A percentile compares a stretch with the other conserved stretches of the same genome.
Conservation (phyloP, 2,888 invertebrate genomes). For the Sepiola atlantica region DNA sequence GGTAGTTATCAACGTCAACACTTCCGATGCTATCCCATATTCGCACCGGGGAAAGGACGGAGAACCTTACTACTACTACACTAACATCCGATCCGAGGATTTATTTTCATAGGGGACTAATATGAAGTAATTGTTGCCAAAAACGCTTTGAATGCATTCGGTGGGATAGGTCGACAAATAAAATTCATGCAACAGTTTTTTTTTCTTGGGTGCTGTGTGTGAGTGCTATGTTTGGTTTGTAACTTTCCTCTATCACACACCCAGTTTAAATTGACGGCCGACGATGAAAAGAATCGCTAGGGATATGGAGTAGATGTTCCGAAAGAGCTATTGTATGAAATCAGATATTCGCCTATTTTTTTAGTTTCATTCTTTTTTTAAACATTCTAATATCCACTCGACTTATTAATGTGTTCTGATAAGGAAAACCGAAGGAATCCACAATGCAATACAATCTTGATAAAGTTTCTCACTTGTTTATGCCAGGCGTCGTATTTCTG, state of each 20-base stretch:
- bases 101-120: too few relatives aligned
- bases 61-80: too few relatives aligned
- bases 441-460: conserved; percentile 24
- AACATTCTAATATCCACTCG: neutral
- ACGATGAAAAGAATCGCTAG: too few relatives aligned
- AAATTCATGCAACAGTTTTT: neutral
- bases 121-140: neutral
- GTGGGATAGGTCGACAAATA: neutral
- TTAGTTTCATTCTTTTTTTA: too few relatives aligned
- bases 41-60: too few relatives aligned
- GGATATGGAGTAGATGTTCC: too few relatives aligned
- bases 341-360: neutral
- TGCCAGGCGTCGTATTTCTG: too few relatives aligned
- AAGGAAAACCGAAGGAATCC: neutral
- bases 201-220: too few relatives aligned
- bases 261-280: neutral
- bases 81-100: too few relatives aligned
- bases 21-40: too few relatives aligned
- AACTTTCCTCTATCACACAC: neutral
- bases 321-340: neutral
- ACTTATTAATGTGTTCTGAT: neutral
- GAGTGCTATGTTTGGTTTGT: neutral
- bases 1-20: too few relatives aligned
- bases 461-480: too few relatives aligned
- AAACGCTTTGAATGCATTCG: neutral